These are phyloP conservation scores for Tenthredo amoena DNA, from an alignment of 2,888 invertebrate species.

Conservation along the genomic window DNA sequence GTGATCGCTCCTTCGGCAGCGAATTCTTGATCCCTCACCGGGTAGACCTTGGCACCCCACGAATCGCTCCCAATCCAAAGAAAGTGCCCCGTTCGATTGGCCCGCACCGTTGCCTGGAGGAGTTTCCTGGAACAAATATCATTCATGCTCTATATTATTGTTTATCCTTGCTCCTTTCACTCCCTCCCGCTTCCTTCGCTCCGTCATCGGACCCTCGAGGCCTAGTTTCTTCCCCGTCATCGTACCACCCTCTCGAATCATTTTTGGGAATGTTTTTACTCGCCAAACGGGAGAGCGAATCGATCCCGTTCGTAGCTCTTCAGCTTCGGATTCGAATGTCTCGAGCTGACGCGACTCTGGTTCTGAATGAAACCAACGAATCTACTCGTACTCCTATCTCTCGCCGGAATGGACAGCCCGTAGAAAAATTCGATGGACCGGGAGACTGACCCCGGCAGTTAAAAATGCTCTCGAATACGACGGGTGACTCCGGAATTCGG, in stretches of 20 bases:
- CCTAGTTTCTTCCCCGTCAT: not conserved
- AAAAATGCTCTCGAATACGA: not conserved
- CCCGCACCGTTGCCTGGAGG: slow-evolving; percentile 81
- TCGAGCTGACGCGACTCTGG: not conserved
- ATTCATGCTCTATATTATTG: not conserved
- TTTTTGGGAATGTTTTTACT: not conserved
- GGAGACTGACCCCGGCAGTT: not conserved
- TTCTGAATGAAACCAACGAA: not conserved
- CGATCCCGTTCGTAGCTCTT: not conserved
- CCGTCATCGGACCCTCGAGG: not conserved
- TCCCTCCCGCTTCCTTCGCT: not conserved
- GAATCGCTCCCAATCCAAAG: slow-evolving; percentile 87
- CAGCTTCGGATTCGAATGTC: not conserved
- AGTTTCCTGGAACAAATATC: slow-evolving; percentile 78
- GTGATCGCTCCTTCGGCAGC: slow-evolving; percentile 83
- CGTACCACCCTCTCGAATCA: not conserved
- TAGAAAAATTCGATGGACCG: not conserved
- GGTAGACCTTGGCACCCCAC: slow-evolving; percentile 85
- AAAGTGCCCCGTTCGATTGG: slow-evolving; percentile 82
- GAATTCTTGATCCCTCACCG: slow-evolving; percentile 82
- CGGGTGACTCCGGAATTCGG: not conserved
- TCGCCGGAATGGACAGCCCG: not conserved
- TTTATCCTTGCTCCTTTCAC: not conserved
- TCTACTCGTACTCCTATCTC: not conserved
- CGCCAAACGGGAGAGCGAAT: not conserved